Base-by-base conservation (phyloP, 2,797 vertebrate genomes). In the Cyclopterus lumpus region DNA sequence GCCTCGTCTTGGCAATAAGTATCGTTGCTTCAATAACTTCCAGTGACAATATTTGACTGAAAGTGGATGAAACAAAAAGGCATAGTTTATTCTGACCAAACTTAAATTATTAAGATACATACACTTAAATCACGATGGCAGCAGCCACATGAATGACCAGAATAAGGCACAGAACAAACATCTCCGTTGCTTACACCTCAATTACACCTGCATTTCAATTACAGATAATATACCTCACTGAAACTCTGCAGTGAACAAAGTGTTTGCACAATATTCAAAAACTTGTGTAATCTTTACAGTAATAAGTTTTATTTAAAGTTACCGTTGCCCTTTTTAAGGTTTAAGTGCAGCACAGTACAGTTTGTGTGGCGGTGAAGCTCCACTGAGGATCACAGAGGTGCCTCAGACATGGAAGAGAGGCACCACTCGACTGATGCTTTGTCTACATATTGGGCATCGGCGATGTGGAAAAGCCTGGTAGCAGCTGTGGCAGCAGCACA, bases 401-500 rank as follows among this genome's bases (percentile, higher is more conserved):
- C 30, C 2, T 95, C 82, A 95, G 26, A 82, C 64, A 24, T 95
- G 94, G 79, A 94, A 96, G n/a, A 97, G 92, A 18, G 96, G 95
- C 49, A 97, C 92, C 34, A 97, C 94, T 0, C 96, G 93, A 32
- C 70, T 87, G 73, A 97, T 96, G 34, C 42, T 32, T 32, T 95
- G 93, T 55, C 96, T 93, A 83, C 97, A 97, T 55, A 97, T 95
- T 80, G 96, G 96, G 77, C 97, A 97, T 26, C 14, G 79, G 8
- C 70, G 91, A 5, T 80, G 81, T 2, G 94, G 95, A 63, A 97
- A 86, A 12, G 95, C 94, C 86, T 94, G 93, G 86, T 94, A 97
- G 91, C 97, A 97, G 61, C 55, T 82, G 75, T 93, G 92, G 90
- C 96, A 97, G 90, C 96, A 97, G 91, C 97, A 97, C 28, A 97